Evolutionary conservation across 2,113 vertebrate genomes (phyloP).

Genomic region (Psittacara wagleri): DNA sequence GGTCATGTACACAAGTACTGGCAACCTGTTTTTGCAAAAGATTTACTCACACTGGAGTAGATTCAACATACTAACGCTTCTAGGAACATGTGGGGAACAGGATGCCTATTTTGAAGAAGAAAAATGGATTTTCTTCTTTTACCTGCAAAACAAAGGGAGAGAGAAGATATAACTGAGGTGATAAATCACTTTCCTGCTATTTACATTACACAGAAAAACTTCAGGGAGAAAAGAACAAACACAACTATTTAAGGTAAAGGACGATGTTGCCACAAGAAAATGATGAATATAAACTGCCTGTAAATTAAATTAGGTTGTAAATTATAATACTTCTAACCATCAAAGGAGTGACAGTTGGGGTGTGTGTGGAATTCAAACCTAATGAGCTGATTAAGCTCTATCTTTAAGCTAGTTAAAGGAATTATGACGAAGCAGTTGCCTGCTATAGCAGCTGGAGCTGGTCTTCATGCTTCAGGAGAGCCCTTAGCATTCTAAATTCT

Average conservation of each 20-base stretch:
- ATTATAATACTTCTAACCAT: not conserved
- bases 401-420: not conserved
- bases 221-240: not conserved
- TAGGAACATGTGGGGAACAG: not conserved
- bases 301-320: constrained; percentile 17
- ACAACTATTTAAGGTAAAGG: not conserved
- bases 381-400: not conserved
- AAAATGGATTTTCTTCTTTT: not conserved
- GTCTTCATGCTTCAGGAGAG: not conserved
- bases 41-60: not conserved
- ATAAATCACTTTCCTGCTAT: not conserved
- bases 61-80: not conserved
- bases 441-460: not conserved
- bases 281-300: not conserved
- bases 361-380: not conserved
- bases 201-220: not conserved
- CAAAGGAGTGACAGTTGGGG: not conserved
- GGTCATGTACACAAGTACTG: not conserved
- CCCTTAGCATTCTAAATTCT: not conserved
- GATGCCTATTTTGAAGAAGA: not conserved
- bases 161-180: not conserved
- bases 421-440: not conserved
- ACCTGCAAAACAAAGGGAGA: not conserved
- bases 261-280: not conserved
- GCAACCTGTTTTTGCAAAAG: not conserved